These are phyloP conservation scores for Hipposideros larvatus DNA, from an alignment of 2,797 vertebrate species.

Conservation along the genomic window DNA sequence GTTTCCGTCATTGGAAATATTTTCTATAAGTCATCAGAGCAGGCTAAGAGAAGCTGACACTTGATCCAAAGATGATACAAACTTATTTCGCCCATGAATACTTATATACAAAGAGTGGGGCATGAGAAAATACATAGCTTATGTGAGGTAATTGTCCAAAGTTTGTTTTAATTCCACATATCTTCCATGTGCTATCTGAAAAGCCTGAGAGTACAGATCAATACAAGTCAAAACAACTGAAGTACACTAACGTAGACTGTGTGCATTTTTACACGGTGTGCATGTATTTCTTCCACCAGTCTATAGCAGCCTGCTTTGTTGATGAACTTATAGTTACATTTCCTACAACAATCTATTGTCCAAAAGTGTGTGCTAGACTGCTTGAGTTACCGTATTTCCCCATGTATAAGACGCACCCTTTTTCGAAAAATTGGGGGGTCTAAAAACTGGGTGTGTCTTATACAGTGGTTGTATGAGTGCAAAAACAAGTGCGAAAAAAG, in stretches of 20 bases:
- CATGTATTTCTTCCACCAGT: not conserved
- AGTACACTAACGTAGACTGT: not conserved
- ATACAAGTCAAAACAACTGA: not conserved
- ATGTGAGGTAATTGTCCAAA: not conserved
- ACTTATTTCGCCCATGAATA: not conserved
- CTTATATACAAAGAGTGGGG: not conserved
- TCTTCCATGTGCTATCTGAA: not conserved
- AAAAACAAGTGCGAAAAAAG: no score
- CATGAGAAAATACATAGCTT: not conserved
- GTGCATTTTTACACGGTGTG: not conserved
- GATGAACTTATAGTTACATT: constrained; percentile 29
- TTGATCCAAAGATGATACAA: not conserved
- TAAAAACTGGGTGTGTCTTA: no score
- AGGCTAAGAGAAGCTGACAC: not conserved
- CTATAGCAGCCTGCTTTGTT: not conserved
- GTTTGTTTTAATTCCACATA: not conserved
- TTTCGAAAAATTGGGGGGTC: no score
- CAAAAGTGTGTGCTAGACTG: not conserved
- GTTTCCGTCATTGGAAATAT: constrained; percentile 3
- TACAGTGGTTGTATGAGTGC: no score
- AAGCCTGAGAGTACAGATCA: not conserved
- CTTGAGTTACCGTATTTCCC: not conserved
- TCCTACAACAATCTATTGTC: not conserved
- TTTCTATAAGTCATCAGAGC: not conserved
- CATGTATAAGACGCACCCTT: no score